Evolutionary conservation across 1,140 invertebrate genomes (phyloP), one percentile per base, ranked within the genome.

Genomic region (Ephestia elutella): DNA sequence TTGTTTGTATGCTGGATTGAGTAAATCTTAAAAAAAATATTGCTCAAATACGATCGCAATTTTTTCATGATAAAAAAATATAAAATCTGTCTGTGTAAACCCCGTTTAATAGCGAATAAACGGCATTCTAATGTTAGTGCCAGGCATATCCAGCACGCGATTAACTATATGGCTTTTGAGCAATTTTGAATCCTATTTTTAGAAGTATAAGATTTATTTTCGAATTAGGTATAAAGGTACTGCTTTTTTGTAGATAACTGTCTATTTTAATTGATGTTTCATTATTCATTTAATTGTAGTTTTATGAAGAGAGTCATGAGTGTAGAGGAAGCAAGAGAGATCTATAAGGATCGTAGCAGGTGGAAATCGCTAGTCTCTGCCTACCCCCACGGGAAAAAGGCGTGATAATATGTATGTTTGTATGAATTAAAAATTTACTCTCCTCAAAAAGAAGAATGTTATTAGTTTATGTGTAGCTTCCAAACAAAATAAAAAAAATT

Each of bases 91-190:
- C 2, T 5, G 38, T 44, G 38, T 44, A 44, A 44, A 44, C 1
- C 13, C 13, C 13, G 13, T 44, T 44, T 15, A 15, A 44, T 44
- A 44, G 38, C 38, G n/a, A 44, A 44, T 44, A 44, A 44, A 15
- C 7, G 38, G 13, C 38, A 15, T 44, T 17, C 13, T 3, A 44
- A 44, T 15, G 32, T 38, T 38, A 38, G 32, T 17, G 13, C 19
- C 50, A 53, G 50, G 50, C 4, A 20, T n/a, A 53, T 20, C n/a
- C 50, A 25, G 17, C 50, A 53, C 50, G 50, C 50, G 20, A 53
- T 21, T 13, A 13, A n/a, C n/a, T n/a, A 25, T 25, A n/a, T 25
- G 21, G n/a, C n/a, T 25, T 13, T 11, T 2, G 4, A 53, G 0
- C 13, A 8, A 44, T 15, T 44, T n/a, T 15, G 38, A 15, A 15